Evolutionary conservation across 2,113 vertebrate genomes (phyloP), one percentile per base, ranked within the genome.

Genomic region (Calyptomena viridis): DNA sequence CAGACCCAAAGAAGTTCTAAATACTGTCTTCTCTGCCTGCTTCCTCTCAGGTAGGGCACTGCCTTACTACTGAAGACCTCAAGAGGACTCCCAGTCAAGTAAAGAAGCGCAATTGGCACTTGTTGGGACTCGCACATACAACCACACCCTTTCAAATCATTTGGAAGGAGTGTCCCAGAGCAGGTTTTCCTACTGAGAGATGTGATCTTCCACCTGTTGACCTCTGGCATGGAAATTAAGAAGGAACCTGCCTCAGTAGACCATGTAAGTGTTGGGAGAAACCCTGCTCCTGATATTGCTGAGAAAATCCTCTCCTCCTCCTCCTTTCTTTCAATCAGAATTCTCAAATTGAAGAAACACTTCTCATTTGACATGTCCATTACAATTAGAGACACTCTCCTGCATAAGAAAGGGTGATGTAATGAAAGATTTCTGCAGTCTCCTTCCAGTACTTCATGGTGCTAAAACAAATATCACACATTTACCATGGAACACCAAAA

Each of bases 171-270:
- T 49, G 69, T 78, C 78, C 93, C 77, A 31, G 87, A 96, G 93
- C 89, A 94, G 84, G 87, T 95, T 95, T 95, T 95, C 93, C 86
- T 74, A 78, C 73, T 63, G 60, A 47, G 39, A 90, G 74, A 94
- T 1, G 0, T 44, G 66, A 78, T 87, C 87, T 87, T 94, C 80
- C 58, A 89, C 39, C 84, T 79, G 62, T 46, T 89, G 89, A 91
- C 56, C 81, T 95, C 74, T 87, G 46, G 37, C 69, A 93, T 69
- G 63, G 72, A 90, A 94, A 96, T 83, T 75, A 82, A 68, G 73
- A 67, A 67, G 78, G 40, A 92, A 66, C 4, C 11, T 64, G 35
- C 62, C 74, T 80, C 46, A 42, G 75, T 24, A 66, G 52, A 79
- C 62, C 28, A 66, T 37, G 58, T 27, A 60, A 87, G 27, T 39